Evolutionary conservation across 2,113 vertebrate genomes (phyloP).

Genomic region (Urocitellus parryii): DNA sequence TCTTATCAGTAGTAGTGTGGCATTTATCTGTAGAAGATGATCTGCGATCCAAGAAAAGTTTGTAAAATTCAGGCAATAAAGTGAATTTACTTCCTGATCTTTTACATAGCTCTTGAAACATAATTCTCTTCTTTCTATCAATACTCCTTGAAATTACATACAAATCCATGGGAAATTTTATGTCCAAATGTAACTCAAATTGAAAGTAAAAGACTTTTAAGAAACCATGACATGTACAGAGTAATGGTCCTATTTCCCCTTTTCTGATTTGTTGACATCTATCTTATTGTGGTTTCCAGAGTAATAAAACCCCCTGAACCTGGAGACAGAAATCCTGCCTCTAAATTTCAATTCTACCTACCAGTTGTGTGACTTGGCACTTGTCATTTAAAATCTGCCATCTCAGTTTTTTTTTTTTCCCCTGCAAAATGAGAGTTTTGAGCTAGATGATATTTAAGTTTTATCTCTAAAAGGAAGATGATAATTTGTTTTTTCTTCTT

Average conservation of each 20-base stretch:
- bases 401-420: neutral
- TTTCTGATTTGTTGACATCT: neutral
- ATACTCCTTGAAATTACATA: neutral
- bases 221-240: neutral
- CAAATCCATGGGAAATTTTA: conserved; percentile 3
- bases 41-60: conserved; percentile 33
- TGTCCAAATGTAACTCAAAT: conserved; percentile 9
- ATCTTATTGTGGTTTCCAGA: neutral
- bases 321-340: neutral
- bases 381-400: neutral
- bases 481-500: neutral
- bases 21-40: conserved; percentile 21
- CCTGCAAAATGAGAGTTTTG: neutral
- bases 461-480: neutral
- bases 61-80: conserved; percentile 22
- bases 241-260: neutral
- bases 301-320: neutral
- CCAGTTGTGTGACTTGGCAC: neutral
- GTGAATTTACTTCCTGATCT: neutral
- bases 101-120: neutral
- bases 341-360: neutral
- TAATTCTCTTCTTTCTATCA: neutral
- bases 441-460: neutral
- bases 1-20: conserved; percentile 34
- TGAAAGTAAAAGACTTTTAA: neutral